Conservation (phyloP, 2,888 invertebrate genomes). For the Melangyna quadrimaculata region DNA sequence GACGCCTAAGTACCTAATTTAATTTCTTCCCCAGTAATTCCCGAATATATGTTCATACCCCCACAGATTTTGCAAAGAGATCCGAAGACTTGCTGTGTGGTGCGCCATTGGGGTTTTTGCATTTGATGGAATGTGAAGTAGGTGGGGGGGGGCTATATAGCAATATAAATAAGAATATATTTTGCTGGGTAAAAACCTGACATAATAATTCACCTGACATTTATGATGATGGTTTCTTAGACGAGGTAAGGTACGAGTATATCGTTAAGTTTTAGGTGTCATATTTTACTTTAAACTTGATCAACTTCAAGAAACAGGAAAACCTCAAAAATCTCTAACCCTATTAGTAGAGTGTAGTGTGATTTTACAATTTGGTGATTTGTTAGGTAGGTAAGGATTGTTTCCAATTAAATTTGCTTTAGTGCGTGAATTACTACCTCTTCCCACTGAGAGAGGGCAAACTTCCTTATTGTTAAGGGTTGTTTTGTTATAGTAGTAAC, state of each 20-base stretch:
- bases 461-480: slow-evolving; percentile 2
- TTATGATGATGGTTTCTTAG: slow-evolving; percentile 51
- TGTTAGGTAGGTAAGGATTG: background rate
- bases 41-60: slow-evolving; percentile 33
- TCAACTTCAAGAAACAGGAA: background rate
- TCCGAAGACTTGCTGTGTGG: background rate
- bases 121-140: background rate
- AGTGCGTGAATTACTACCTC: background rate
- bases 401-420: background rate
- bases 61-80: slow-evolving; percentile 4
- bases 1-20: slow-evolving; percentile 69
- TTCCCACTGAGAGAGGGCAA: background rate
- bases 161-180: slow-evolving; percentile 25
- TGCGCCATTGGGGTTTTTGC: slow-evolving; percentile 16
- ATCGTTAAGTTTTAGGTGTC: slow-evolving; percentile 27
- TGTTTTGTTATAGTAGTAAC: slow-evolving; percentile 35
- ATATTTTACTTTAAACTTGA: slow-evolving; percentile 21
- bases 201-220: slow-evolving; percentile 64
- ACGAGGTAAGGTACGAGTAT: too few relatives aligned
- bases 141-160: background rate
- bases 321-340: slow-evolving; percentile 9
- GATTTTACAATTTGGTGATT: slow-evolving; percentile 5
- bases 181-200: background rate
- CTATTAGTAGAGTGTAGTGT: too few relatives aligned
- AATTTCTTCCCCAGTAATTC: slow-evolving; percentile 64